phyloP scores from a whole-genome alignment of 2,888 invertebrate species.

The Marasmarcha lunaedactyla region DNA sequence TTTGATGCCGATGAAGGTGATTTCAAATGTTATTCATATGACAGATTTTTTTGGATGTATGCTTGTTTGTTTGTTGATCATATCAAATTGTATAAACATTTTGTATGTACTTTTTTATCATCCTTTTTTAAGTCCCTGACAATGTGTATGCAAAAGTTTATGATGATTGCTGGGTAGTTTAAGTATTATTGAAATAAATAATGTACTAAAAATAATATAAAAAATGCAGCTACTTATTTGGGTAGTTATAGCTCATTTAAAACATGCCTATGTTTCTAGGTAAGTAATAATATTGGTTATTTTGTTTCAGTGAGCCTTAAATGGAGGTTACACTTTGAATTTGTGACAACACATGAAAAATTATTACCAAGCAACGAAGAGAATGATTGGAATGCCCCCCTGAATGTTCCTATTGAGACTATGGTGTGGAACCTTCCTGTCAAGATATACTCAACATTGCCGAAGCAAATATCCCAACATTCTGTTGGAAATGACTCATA shows the following conservation, averaged over 20 bases:
- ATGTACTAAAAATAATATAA: no score
- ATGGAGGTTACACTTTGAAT: slow-evolving; percentile 98
- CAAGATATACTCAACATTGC: slow-evolving; percentile 92
- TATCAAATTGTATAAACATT: no score
- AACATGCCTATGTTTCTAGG: background rate
- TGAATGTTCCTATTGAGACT: slow-evolving; percentile 91
- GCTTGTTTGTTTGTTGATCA: no score
- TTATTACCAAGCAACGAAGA: slow-evolving; percentile 69
- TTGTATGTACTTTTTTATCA: no score
- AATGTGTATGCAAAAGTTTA: no score
- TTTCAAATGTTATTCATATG: background rate
- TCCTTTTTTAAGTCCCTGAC: no score
- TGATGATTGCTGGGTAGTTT: no score
- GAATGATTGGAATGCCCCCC: slow-evolving; percentile 85
- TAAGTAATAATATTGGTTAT: no score
- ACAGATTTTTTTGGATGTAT: no score
- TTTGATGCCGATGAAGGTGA: slow-evolving; percentile 90
- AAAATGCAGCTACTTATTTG: no score
- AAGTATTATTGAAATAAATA: no score
- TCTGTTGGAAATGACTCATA: slow-evolving; percentile 58
- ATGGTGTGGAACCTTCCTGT: slow-evolving; percentile 99
- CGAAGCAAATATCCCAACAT: slow-evolving; percentile 81
- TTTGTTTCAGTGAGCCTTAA: slow-evolving; percentile 79
- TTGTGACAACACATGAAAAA: slow-evolving; percentile 86
- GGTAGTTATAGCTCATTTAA: no score